These are phyloP conservation scores for Dasyprocta punctata DNA, from an alignment of 2,113 vertebrate genomes.

Conservation along the genomic window DNA sequence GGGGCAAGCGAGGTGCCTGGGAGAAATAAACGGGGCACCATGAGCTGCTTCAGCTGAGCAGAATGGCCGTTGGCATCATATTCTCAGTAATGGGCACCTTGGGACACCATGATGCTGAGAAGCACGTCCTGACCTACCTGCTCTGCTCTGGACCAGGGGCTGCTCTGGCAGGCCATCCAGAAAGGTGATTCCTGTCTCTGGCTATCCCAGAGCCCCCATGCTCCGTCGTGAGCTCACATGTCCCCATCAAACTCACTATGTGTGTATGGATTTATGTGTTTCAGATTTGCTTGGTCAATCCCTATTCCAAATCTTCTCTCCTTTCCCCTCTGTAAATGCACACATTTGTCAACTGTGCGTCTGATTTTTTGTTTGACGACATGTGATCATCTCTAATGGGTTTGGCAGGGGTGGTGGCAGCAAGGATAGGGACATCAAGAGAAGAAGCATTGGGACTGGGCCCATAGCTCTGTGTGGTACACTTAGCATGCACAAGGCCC, in stretches of 20 bases:
- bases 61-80: neutral
- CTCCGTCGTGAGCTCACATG: rapidly evolving
- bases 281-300: neutral
- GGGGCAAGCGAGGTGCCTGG: neutral
- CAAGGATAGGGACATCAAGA: neutral
- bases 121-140: neutral
- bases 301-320: neutral
- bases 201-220: neutral
- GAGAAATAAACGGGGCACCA: neutral
- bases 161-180: neutral
- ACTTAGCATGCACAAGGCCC: neutral
- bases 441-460: neutral
- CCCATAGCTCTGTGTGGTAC: neutral
- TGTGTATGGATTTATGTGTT: neutral
- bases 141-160: too few species aligned
- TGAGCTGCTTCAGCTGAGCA: neutral
- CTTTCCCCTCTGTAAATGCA: neutral
- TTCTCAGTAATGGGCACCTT: neutral
- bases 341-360: neutral
- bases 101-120: neutral
- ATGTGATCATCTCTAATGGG: neutral
- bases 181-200: neutral
- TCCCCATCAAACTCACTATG: neutral
- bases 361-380: neutral
- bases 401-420: too few species aligned